A percentile compares a stretch with the other conserved stretches of the same genome.
phyloP scores from a whole-genome alignment of 2,888 invertebrate species.

The Drepanosiphum platanoidis region DNA sequence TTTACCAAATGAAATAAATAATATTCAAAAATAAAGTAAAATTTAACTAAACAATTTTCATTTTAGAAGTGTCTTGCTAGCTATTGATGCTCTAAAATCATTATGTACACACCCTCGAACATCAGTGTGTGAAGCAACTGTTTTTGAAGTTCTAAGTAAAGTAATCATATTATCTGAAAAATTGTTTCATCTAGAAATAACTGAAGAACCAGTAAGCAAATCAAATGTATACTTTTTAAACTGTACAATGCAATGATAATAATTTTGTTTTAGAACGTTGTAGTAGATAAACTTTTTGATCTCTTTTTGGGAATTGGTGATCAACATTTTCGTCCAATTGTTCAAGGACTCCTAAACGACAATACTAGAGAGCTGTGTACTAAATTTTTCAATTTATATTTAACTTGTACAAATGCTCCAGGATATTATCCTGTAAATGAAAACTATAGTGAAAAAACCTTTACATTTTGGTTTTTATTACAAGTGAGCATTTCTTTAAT shows the following conservation, averaged over 20 bases:
- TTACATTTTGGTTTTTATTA: slow-evolving; percentile 91
- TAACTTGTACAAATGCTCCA: slow-evolving; percentile 82
- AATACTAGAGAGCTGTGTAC: slow-evolving; percentile 71
- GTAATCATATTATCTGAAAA: slow-evolving; percentile 71
- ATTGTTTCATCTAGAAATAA: slow-evolving; percentile 60
- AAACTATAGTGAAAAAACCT: slow-evolving; percentile 83
- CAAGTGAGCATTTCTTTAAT: slow-evolving; percentile 72
- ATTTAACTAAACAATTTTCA: neutral
- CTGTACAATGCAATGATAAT: too few relatives aligned
- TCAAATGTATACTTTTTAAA: neutral
- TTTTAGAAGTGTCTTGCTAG: slow-evolving; percentile 70
- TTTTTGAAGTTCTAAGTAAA: slow-evolving; percentile 72
- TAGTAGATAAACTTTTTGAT: slow-evolving; percentile 56
- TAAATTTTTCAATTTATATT: slow-evolving; percentile 77
- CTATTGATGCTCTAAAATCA: slow-evolving; percentile 73
- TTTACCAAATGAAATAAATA: neutral
- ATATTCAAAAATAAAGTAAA: neutral
- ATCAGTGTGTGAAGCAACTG: slow-evolving; percentile 71
- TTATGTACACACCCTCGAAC: slow-evolving; percentile 74
- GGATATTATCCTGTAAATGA: slow-evolving; percentile 91
- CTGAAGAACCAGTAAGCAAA: slow-evolving; percentile 56
- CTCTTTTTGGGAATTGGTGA: slow-evolving; percentile 75
- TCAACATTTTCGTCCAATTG: slow-evolving; percentile 70
- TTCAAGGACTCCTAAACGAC: slow-evolving; percentile 70
- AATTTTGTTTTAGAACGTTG: slow-evolving; percentile 43